Conservation (phyloP, 2,113 vertebrate species). For the Clupea harengus region DNA sequence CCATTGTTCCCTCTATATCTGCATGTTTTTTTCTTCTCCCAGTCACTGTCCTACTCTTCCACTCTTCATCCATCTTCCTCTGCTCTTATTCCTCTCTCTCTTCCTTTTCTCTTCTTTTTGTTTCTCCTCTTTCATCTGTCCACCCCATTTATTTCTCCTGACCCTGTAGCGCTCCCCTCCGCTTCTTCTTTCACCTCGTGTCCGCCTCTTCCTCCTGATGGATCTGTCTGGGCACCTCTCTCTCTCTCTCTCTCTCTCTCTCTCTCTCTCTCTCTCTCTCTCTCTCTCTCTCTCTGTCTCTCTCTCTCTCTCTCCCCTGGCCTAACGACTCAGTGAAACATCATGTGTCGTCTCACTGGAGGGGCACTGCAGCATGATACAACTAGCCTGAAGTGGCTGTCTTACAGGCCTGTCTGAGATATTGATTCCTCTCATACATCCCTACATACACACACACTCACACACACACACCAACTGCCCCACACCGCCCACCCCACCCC, state of each 20-base stretch:
- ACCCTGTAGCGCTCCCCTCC: not conserved
- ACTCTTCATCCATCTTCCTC: not conserved
- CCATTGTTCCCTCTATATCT: not conserved
- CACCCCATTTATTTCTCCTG: not conserved
- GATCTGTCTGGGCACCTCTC: not conserved
- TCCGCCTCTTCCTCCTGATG: not conserved
- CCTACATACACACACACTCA: not conserved
- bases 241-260: not conserved
- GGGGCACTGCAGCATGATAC: not conserved
- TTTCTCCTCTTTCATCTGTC: slow-evolving; percentile 18
- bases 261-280: not conserved
- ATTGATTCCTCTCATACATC: not conserved
- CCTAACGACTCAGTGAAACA: not conserved
- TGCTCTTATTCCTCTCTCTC: not conserved
- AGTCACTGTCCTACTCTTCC: not conserved
- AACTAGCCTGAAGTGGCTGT: not conserved
- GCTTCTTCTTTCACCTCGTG: not conserved
- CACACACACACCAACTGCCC: not conserved
- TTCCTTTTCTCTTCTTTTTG: not conserved
- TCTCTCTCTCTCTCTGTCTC: not conserved
- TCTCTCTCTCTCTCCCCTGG: not conserved
- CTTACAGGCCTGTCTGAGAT: not conserved
- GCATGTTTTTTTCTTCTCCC: not conserved
- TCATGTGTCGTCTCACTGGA: not conserved
- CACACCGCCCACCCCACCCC: not conserved